phyloP scores from a whole-genome alignment of 2,113 vertebrate species.

The Zeus faber region DNA sequence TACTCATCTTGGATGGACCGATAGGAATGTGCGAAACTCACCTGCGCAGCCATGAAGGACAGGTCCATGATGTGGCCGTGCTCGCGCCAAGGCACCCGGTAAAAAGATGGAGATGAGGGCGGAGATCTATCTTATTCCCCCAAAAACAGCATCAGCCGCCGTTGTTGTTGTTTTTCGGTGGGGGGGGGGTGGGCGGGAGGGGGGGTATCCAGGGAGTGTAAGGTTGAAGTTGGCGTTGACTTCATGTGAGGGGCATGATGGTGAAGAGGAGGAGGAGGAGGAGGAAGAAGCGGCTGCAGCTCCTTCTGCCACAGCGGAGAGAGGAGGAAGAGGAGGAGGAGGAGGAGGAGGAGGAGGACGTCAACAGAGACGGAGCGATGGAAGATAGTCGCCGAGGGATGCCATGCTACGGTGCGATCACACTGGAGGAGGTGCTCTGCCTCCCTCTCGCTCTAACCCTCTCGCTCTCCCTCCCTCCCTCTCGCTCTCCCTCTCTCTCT shows the following conservation, averaged over 20 bases:
- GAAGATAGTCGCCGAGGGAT: background rate
- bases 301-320: background rate
- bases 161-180: background rate
- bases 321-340: constrained; percentile 12
- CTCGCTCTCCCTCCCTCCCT: constrained; percentile 5
- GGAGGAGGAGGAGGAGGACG: constrained; percentile 21
- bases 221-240: too few species aligned
- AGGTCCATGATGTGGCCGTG: constrained; percentile 85
- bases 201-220: too few species aligned
- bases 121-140: constrained; percentile 33
- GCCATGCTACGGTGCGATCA: constrained; percentile 29
- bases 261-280: constrained; percentile 20
- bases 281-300: background rate
- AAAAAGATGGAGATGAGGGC: constrained; percentile 33
- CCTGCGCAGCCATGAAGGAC: constrained; percentile 95
- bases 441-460: background rate
- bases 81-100: constrained; percentile 42
- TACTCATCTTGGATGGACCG: background rate
- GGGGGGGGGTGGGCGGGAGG: too few species aligned
- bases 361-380: background rate
- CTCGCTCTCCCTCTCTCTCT: background rate
- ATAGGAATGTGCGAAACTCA: constrained; percentile 50
- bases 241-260: too few species aligned
- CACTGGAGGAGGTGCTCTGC: constrained; percentile 36
- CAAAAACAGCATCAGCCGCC: constrained; percentile 43